Percentiles rank a stretch among this genome's conserved stretches.
Conservation (phyloP, 2,113 vertebrate genomes). For the Rhodinocichla rosea region DNA sequence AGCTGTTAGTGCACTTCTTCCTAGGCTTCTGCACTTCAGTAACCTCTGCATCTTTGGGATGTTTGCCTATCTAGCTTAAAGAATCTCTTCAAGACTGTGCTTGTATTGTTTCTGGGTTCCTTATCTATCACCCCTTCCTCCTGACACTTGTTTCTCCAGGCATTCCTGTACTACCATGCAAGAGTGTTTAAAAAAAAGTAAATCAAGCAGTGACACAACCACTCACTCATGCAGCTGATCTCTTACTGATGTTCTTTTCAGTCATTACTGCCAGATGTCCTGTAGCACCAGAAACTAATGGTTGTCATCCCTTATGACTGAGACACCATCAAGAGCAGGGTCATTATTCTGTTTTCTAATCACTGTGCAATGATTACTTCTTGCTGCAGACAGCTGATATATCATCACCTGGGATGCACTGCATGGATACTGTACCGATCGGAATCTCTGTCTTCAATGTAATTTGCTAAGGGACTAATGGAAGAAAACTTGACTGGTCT, state of each 20-base stretch:
- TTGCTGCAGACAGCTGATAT: not conserved
- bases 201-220: not conserved
- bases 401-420: not conserved
- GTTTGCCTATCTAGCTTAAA: not conserved
- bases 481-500: not conserved
- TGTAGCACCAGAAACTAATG: not conserved
- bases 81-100: not conserved
- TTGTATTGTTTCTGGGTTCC: not conserved
- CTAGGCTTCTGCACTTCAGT: not conserved
- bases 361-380: not conserved
- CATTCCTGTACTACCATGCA: not conserved
- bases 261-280: not conserved
- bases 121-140: not conserved
- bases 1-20: not conserved
- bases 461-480: not conserved
- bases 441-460: not conserved
- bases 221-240: not conserved
- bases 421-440: not conserved
- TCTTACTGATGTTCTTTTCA: not conserved
- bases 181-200: not conserved
- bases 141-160: not conserved
- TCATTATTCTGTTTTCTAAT: conserved; percentile 2
- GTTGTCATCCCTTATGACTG: not conserved
- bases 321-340: not conserved
- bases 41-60: not conserved